Evolutionary conservation across 2,888 invertebrate genomes (phyloP).

Genomic region (Philereme vetulata): DNA sequence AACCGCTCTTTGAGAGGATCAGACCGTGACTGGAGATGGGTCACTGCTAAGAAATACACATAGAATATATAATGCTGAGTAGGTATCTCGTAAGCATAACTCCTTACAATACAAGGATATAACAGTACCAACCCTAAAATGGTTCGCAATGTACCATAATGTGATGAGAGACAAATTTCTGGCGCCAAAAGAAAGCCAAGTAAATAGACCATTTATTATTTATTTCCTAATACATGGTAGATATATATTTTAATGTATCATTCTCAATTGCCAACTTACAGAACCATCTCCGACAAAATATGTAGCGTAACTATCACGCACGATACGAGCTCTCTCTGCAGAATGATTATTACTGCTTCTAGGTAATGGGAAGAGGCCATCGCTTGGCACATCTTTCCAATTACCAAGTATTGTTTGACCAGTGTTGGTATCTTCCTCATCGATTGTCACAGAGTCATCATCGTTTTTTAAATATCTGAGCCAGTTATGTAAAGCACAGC

Average conservation of each 20-base stretch:
- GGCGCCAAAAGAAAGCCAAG: slow-evolving; percentile 5
- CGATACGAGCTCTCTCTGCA: slow-evolving; percentile 18
- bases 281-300: slow-evolving; percentile 36
- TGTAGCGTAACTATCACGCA: slow-evolving; percentile 28
- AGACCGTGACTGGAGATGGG: too few relatives aligned
- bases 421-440: slow-evolving; percentile 25
- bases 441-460: slow-evolving; percentile 21
- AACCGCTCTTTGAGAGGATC: too few relatives aligned
- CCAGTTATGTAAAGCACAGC: slow-evolving; percentile 40
- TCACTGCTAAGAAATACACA: too few relatives aligned
- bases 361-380: slow-evolving; percentile 22
- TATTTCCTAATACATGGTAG: slow-evolving; percentile 2
- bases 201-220: slow-evolving; percentile 4
- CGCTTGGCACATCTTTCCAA: slow-evolving; percentile 32
- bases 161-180: slow-evolving; percentile 1
- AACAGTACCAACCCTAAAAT: slow-evolving; percentile 9
- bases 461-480: slow-evolving; percentile 22
- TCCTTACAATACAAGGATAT: too few relatives aligned
- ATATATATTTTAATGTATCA: slow-evolving; percentile 3
- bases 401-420: slow-evolving; percentile 18
- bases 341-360: slow-evolving; percentile 18
- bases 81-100: too few relatives aligned
- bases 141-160: slow-evolving; percentile 8
- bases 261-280: slow-evolving; percentile 35
- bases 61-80: too few relatives aligned